Percentiles rank a stretch among this genome's conserved stretches.
Evolutionary conservation across 2,113 vertebrate genomes (phyloP).

Genomic region (Opisthocomus hoazin): DNA sequence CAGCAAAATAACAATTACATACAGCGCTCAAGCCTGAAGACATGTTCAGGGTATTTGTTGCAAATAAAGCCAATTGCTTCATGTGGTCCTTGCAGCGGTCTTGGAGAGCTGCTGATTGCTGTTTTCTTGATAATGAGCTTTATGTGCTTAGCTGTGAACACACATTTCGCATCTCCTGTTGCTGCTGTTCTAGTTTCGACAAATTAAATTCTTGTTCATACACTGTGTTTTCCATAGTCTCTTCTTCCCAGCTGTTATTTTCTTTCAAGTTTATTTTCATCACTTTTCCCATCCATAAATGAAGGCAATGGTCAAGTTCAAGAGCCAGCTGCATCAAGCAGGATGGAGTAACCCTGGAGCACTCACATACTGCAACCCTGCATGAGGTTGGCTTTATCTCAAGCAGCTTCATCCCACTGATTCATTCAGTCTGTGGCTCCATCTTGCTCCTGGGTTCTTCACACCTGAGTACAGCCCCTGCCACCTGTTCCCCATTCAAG

Average conservation of each 20-base stretch:
- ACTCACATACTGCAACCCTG: neutral
- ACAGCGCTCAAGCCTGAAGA: neutral
- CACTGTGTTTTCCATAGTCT: neutral
- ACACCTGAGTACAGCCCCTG: too few relatives aligned
- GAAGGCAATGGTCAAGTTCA: neutral
- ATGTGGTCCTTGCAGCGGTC: neutral
- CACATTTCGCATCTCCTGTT: neutral
- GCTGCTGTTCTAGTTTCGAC: neutral
- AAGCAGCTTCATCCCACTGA: neutral
- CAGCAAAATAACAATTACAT: neutral
- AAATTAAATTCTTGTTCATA: neutral
- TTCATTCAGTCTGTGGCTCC: fast-evolving
- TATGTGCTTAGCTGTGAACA: neutral
- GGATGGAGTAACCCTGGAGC: neutral
- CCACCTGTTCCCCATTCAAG: neutral
- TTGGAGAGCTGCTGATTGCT: neutral
- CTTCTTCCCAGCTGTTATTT: neutral
- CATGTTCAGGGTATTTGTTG: neutral
- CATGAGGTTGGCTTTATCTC: neutral
- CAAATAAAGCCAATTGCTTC: neutral
- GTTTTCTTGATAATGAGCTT: neutral
- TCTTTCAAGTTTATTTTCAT: neutral
- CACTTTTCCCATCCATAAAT: neutral
- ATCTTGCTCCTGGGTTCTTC: neutral
- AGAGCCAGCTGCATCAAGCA: neutral